Evolutionary conservation across 2,797 vertebrate species (phyloP), one percentile per base, ranked within the genome.

Genomic region (Orestias chungarensis): DNA sequence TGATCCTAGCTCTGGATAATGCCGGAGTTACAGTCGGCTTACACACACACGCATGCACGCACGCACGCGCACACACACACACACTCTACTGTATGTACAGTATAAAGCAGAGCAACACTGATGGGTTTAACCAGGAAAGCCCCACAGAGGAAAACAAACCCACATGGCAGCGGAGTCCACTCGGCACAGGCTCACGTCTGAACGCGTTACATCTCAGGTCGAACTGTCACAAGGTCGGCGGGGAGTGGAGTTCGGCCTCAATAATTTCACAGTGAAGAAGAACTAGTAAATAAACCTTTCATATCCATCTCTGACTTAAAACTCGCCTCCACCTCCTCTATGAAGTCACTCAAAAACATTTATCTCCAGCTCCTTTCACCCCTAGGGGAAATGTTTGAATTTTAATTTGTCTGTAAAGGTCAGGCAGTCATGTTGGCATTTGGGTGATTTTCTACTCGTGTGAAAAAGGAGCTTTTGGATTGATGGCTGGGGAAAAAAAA

Each of bases 1-100:
- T 90, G 84, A 80, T 89, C 86, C 70, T 84, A 84, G 87, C 85
- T 68, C 85, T 89, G 83, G 85, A 90, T 84, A 74, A 83, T 85
- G 84, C 86, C 86, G 84, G 71, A 79, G 80, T 27, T 52, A 25
- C 71, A 71, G 76, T 35, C 52, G 23, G 59, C 47, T 44, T 31
- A 43, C 29, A 43, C 66, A 43, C 17, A 25, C 44, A 73, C 29
- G 44, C 29, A n/a, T n/a, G n/a, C n/a, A n/a, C n/a, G n/a, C n/a
- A n/a, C n/a, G n/a, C n/a, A n/a, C n/a, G n/a, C n/a, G 59, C 47
- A 40, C 27, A 43, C 29, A 43, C 66, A 43, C 17, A 25, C 44
- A 73, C 29, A 47, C 29, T 52, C 55, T 69, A 65, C 44, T 73
- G 69, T 54, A 87, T 57, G 71, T 70, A 76, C 72, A 70, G 65